Evolutionary conservation across 1,140 invertebrate species (phyloP).

Genomic region (Alviniconcha marisindica): DNA sequence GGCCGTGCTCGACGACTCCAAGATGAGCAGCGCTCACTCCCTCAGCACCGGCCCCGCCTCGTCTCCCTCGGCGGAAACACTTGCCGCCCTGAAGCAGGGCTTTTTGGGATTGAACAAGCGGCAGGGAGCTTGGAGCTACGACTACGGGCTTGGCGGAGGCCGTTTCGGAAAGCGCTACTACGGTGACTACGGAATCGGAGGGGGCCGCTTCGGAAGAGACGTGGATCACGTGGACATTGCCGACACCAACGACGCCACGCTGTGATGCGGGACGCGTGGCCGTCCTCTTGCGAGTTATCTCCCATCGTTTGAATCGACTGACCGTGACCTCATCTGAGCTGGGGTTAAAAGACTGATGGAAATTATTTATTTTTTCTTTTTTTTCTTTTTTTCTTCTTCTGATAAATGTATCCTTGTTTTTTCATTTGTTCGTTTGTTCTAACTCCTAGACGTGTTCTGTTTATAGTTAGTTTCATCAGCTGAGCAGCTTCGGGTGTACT

Average conservation of each 20-base stretch:
- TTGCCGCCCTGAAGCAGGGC: constrained; percentile 22
- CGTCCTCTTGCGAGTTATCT: no score
- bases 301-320: no score
- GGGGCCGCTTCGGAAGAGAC: constrained; percentile 66
- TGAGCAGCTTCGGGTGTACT: no score
- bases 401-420: no score
- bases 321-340: no score
- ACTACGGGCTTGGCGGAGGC: constrained; percentile 71
- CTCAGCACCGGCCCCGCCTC: neutral
- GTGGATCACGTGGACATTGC: constrained; percentile 64
- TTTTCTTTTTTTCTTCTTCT: no score
- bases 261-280: neutral
- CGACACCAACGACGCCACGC: constrained; percentile 41
- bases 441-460: no score
- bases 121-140: constrained; percentile 68
- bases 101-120: constrained; percentile 56
- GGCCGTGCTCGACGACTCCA: neutral
- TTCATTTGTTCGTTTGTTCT: no score
- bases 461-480: no score
- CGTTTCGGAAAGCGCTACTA: constrained; percentile 70
- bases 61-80: neutral
- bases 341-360: no score
- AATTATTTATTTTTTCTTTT: no score
- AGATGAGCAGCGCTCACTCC: neutral
- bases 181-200: constrained; percentile 65